A percentile compares a stretch with the other conserved stretches of the same genome.
Conservation (phyloP, 2,797 vertebrate genomes). For the Valencia hispanica region DNA sequence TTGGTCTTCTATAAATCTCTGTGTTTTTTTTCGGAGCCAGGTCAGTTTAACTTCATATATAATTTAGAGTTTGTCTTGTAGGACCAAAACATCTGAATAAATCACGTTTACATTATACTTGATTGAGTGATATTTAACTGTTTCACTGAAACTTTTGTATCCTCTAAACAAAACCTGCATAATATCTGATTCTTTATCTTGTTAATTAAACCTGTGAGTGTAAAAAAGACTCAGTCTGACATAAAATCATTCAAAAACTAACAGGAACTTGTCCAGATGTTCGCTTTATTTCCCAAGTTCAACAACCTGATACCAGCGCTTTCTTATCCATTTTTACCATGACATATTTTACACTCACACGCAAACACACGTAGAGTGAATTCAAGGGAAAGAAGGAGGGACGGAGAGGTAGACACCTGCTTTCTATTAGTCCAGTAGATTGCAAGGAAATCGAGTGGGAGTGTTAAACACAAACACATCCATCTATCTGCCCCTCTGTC, state of each 20-base stretch:
- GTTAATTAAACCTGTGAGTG: neutral
- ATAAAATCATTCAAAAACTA: constrained; percentile 21
- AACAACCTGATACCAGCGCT: constrained; percentile 24
- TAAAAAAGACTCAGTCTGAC: constrained; percentile 29
- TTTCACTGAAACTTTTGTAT: neutral
- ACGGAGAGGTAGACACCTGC: constrained; percentile 61
- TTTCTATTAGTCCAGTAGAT: constrained; percentile 76
- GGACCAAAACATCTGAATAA: neutral
- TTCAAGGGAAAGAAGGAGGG: neutral
- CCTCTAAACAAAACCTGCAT: neutral
- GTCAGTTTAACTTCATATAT: constrained; percentile 1
- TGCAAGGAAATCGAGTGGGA: constrained; percentile 75
- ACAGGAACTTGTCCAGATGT: constrained; percentile 29
- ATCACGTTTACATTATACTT: neutral
- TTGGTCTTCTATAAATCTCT: constrained; percentile 14
- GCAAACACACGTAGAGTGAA: constrained; percentile 14
- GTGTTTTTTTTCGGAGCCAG: neutral
- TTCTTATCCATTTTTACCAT: constrained; percentile 19
- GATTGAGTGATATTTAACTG: neutral
- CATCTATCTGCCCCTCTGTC: constrained; percentile 72
- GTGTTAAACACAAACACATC: constrained; percentile 77
- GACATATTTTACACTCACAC: constrained; percentile 20
- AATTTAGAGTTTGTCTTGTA: neutral
- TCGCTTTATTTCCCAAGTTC: constrained; percentile 31
- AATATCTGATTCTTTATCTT: too few relatives aligned